A percentile compares a stretch with the other conserved stretches of the same genome.
These are phyloP conservation scores for Aspidoscelis tigris DNA, from an alignment of 2,113 vertebrate species.

Conservation along the genomic window DNA sequence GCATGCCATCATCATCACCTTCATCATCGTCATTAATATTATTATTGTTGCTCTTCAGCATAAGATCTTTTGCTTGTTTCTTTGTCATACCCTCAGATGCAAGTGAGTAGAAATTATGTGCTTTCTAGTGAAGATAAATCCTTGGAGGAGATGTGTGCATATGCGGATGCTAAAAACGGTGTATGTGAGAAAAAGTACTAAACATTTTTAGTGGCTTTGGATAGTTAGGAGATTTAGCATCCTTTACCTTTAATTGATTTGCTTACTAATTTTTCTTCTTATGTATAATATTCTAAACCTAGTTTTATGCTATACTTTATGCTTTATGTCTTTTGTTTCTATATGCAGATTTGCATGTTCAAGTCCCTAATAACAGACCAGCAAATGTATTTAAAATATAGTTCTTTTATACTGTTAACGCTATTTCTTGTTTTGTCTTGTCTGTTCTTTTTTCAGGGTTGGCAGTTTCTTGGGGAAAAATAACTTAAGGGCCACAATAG, in stretches of 20 bases:
- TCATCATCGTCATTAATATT: conserved; percentile 26
- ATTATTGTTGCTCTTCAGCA: conserved; percentile 61
- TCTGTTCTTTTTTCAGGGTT: conserved; percentile 53
- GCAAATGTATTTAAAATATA: conserved; percentile 51
- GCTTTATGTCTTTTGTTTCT: conserved; percentile 49
- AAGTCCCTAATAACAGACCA: conserved; percentile 62
- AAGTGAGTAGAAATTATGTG: conserved; percentile 52
- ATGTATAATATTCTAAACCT: conserved; percentile 43
- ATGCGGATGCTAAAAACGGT: conserved; percentile 6
- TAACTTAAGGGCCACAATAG: neutral
- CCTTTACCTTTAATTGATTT: conserved; percentile 43
- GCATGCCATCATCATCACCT: conserved; percentile 51
- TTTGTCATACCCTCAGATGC: conserved; percentile 60
- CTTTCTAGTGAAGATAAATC: conserved; percentile 17
- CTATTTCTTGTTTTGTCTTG: conserved; percentile 47
- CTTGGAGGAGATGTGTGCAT: conserved; percentile 38
- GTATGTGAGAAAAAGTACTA: conserved; percentile 12
- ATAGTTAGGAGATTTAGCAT: conserved; percentile 29
- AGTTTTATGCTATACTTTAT: conserved; percentile 38
- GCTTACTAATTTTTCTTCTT: conserved; percentile 44
- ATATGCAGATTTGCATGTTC: conserved; percentile 65
- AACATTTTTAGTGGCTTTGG: conserved; percentile 46
- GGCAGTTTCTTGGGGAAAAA: neutral
- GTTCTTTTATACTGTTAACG: conserved; percentile 47
- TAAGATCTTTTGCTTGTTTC: conserved; percentile 45